Conservation (phyloP, 2,113 vertebrate species). For the Gallinago media region DNA sequence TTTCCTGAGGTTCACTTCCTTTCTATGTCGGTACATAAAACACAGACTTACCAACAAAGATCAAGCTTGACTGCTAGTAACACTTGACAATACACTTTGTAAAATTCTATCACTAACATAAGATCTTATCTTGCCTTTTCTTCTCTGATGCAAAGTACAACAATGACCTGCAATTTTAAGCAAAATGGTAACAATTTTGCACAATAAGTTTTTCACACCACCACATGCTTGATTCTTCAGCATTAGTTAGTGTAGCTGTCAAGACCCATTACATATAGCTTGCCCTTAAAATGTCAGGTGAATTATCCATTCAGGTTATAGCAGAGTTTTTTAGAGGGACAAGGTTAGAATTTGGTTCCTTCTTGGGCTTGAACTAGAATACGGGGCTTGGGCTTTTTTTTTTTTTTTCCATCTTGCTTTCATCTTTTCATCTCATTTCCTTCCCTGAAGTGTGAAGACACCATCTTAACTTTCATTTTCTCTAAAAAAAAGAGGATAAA, state of each 20-base stretch:
- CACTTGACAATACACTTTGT: not conserved
- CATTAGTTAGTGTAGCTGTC: not conserved
- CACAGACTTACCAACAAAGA: not conserved
- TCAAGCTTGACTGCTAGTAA: not conserved
- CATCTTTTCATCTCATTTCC: not conserved
- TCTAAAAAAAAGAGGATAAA: slow-evolving; percentile 5
- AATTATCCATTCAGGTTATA: not conserved
- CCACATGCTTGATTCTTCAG: not conserved
- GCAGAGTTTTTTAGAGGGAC: not conserved
- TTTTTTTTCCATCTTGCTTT: not conserved
- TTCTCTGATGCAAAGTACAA: not conserved
- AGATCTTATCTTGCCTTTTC: not conserved
- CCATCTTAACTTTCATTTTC: not conserved
- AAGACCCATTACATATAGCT: not conserved
- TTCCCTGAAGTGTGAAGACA: not conserved
- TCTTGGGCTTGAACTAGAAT: not conserved
- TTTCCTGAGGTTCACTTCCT: not conserved
- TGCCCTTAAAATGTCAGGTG: not conserved
- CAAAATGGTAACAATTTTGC: not conserved
- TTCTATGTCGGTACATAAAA: not conserved
- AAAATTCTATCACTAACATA: not conserved
- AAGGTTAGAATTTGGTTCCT: not conserved
- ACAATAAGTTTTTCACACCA: not conserved
- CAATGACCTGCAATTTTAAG: not conserved
- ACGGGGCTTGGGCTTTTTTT: not conserved